A percentile compares a stretch with the other conserved stretches of the same genome.
Conservation (phyloP, 64 coral and sea anemone species). For the Hydrozoanthus tunicans region DNA sequence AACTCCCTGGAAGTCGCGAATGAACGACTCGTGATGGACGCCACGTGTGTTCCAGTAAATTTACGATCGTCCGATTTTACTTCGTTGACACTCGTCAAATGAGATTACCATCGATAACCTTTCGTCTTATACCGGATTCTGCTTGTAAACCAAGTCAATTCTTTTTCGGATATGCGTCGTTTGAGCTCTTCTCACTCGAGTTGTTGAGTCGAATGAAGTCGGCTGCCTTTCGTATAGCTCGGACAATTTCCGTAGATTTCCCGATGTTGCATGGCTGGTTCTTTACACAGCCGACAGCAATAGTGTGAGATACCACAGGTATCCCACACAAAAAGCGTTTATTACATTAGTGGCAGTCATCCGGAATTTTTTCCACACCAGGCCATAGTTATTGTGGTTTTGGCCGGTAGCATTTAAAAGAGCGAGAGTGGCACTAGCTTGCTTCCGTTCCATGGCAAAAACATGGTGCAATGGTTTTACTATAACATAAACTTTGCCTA, state of each 20-base stretch:
- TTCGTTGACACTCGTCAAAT: slow-evolving; percentile 46
- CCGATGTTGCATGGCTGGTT: slow-evolving; percentile 9
- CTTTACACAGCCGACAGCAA: slow-evolving; percentile 31
- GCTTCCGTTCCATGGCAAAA: too few species aligned
- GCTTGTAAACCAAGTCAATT: slow-evolving; percentile 7
- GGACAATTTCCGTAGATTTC: slow-evolving; percentile 27
- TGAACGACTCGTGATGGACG: neutral
- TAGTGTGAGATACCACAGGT: slow-evolving; percentile 24
- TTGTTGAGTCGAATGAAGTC: slow-evolving; percentile 25
- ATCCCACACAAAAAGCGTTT: slow-evolving; percentile 11
- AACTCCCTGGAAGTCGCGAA: slow-evolving; percentile 1
- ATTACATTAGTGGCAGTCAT: too few species aligned
- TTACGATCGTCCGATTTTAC: slow-evolving; percentile 31
- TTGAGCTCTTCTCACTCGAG: slow-evolving; percentile 39
- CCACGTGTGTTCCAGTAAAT: slow-evolving; percentile 22
- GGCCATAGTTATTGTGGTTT: too few species aligned
- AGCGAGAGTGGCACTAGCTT: too few species aligned
- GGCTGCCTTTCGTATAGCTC: slow-evolving; percentile 29
- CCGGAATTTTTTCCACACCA: too few species aligned
- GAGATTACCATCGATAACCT: neutral
- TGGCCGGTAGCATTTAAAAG: too few species aligned
- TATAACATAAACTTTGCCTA: too few species aligned
- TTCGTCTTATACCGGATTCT: too few species aligned
- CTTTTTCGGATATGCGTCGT: slow-evolving; percentile 30
- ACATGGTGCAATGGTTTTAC: too few species aligned